These are phyloP conservation scores for Desoria tigrina DNA, from an alignment of 2,888 invertebrate species.

Conservation along the genomic window DNA sequence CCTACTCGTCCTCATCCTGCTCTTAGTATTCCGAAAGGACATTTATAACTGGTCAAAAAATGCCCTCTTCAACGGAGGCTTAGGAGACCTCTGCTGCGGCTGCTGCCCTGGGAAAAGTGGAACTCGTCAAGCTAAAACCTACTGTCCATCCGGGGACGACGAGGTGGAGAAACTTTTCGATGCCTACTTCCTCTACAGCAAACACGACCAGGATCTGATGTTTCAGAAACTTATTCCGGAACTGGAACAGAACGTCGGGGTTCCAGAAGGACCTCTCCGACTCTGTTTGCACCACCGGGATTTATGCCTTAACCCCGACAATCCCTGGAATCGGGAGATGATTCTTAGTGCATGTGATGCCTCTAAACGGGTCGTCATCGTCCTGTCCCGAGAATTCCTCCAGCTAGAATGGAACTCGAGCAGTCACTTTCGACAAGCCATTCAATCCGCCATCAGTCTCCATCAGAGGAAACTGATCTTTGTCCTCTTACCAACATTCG, in stretches of 20 bases:
- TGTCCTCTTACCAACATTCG: conserved; percentile 43
- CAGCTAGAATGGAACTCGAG: conserved; percentile 79
- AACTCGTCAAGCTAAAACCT: background rate
- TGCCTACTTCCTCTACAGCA: conserved; percentile 86
- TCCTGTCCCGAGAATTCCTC: conserved; percentile 83
- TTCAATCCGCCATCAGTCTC: conserved; percentile 60
- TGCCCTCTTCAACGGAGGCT: conserved; percentile 1
- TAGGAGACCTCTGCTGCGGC: conserved; percentile 1
- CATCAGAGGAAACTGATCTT: conserved; percentile 46
- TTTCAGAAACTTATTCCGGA: conserved; percentile 78
- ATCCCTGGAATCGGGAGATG: conserved; percentile 79
- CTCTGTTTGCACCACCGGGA: conserved; percentile 83
- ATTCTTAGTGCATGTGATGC: conserved; percentile 84
- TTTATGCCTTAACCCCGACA: conserved; percentile 75
- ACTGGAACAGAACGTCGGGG: conserved; percentile 65
- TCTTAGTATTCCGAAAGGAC: conserved; percentile 40
- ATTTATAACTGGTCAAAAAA: conserved; percentile 30
- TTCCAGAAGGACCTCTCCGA: conserved; percentile 63
- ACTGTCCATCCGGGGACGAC: background rate
- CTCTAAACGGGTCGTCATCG: conserved; percentile 79
- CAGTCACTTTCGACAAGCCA: conserved; percentile 82
- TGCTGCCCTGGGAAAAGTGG: conserved; percentile 29
- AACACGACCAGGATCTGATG: conserved; percentile 83
- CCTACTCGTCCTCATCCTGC: conserved; percentile 39
- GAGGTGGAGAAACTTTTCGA: conserved; percentile 64